Base-by-base conservation (phyloP, 1,140 invertebrate species). In the Antheraea pernyi region DNA sequence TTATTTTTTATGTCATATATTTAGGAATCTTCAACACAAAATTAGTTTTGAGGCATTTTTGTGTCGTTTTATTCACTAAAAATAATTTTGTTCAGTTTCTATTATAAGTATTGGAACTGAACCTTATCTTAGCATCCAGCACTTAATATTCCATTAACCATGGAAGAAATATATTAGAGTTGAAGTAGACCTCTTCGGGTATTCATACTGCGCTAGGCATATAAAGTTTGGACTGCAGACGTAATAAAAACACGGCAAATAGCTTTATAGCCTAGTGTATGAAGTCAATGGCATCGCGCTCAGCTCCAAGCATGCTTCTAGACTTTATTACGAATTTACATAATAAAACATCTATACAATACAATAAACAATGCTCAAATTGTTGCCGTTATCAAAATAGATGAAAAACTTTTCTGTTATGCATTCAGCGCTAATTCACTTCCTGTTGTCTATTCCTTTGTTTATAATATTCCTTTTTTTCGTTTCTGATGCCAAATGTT, bases 261-360 rank as follows among this genome's bases (percentile, higher is more conserved):
- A 65, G 42, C 64, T 65, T 65, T 65, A 65, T 65, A 65, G 64
- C 64, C 39, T 65, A 65, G n/a, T 65, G 64, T 39, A 65, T 65
- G 46, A 46, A 65, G 64, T 65, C 64, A 65, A 65, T 65, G 64
- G 39, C 64, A 65, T 65, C 46, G 19, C 37, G 64, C 18, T 65
- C 39, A 65, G 37, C 46, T 65, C 37, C n/a, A n/a, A n/a, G n/a
- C n/a, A 65, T 19, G 18, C 46, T 39, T 48, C 18, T 10, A 63
- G 7, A 63, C 11, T 63, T 63, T 63, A 63, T 63, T 63, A 22
- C 22, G 22, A 37, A 63, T 63, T 16, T 10, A 16, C 39, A 11
- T 53, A 2, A 0, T 53, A 53, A 53, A 16, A 53, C 11, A 53
- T 53, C 4, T 53, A 13, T 16, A 42, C 7, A 7, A 42, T 42